Evolutionary conservation across 1,140 invertebrate species (phyloP).

Genomic region (Rhopalosiphum padi): DNA sequence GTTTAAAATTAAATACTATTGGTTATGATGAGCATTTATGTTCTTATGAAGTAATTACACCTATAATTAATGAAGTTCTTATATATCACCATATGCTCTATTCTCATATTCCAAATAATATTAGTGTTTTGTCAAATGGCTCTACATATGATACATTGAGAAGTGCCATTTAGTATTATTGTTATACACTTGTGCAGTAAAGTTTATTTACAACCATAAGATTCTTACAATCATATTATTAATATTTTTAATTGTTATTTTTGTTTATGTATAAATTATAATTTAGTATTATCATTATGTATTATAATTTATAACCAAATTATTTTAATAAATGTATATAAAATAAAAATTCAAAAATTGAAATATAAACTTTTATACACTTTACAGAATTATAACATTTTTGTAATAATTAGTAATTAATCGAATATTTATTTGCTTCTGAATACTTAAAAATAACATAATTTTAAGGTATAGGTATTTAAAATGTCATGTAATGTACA

Average conservation of each 20-base stretch:
- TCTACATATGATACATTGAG: not conserved
- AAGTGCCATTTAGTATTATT: conserved; percentile 3
- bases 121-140: not conserved
- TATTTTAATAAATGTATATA: conserved; percentile 15
- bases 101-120: not conserved
- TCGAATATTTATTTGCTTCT: not conserved
- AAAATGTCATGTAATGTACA: no score
- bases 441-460: no score
- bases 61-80: not conserved
- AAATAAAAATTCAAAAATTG: not conserved
- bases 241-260: not conserved
- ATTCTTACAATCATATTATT: not conserved
- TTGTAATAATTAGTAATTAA: not conserved
- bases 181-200: not conserved
- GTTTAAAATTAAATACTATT: not conserved
- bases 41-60: conserved; percentile 1
- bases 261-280: not conserved
- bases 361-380: not conserved
- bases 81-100: not conserved
- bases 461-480: no score
- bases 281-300: not conserved
- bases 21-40: not conserved
- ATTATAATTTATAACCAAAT: not conserved
- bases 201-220: not conserved
- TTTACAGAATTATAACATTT: not conserved